phyloP scores from a whole-genome alignment of 2,888 invertebrate species.

The Luperina nickerlii region DNA sequence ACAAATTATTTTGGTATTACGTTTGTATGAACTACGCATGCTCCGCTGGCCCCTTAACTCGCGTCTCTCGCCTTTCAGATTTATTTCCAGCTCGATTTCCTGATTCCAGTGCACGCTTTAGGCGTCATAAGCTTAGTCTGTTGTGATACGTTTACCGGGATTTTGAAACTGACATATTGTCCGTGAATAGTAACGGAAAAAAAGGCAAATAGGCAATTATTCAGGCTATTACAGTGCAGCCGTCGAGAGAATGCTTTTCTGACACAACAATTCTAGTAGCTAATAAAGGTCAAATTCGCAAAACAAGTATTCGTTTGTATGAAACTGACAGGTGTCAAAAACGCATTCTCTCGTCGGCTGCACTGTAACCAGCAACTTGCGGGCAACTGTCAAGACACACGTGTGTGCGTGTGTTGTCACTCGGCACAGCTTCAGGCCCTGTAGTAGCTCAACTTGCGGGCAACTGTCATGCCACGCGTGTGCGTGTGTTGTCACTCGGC shows the following conservation, averaged over 20 bases:
- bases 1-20: no score
- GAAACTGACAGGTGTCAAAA: background rate
- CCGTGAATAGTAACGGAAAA: background rate
- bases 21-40: no score
- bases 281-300: background rate
- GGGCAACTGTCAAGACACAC: no score
- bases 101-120: slow-evolving; percentile 13
- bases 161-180: background rate
- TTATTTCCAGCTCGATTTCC: slow-evolving; percentile 1
- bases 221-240: background rate
- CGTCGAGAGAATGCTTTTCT: background rate
- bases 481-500: no score
- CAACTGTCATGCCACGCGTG: no score
- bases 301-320: background rate
- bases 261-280: background rate
- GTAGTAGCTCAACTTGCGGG: no score
- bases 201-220: background rate
- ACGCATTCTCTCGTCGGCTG: background rate
- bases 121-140: background rate
- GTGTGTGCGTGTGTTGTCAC: no score
- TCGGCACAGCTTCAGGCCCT: no score
- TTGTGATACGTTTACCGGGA: background rate
- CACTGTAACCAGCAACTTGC: background rate
- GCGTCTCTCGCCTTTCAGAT: background rate
- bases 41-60: background rate